Evolutionary conservation across 2,113 vertebrate species (phyloP).

Genomic region (Octodon degus): DNA sequence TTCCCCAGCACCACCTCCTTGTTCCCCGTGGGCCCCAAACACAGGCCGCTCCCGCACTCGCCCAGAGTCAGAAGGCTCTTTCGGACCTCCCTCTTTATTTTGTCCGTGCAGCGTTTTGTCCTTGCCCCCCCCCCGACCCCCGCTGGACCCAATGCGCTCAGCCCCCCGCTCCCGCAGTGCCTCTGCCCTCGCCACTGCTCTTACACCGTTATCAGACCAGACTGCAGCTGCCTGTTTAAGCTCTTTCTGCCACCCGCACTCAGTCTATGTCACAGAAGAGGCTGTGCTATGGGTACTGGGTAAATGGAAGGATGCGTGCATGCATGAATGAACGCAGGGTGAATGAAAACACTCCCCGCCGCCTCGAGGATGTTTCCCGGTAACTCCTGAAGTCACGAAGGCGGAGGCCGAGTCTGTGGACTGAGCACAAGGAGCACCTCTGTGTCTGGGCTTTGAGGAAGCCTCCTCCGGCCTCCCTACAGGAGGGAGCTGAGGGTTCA

Average conservation of each 20-base stretch:
- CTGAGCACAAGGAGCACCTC: background rate
- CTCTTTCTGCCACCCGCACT: background rate
- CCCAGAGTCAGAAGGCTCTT: background rate
- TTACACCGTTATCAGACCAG: background rate
- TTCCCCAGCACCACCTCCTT: background rate
- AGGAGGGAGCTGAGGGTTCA: background rate
- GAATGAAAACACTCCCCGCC: background rate
- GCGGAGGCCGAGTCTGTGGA: background rate
- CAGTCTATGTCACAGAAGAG: background rate
- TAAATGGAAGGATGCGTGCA: background rate
- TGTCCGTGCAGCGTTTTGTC: background rate
- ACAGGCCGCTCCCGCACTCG: background rate
- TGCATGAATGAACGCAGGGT: background rate
- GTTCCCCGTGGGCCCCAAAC: background rate
- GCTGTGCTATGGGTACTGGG: background rate
- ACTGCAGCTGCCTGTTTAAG: background rate
- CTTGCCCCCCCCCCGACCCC: background rate
- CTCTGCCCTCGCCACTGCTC: no score
- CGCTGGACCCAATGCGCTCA: background rate
- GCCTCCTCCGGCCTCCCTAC: background rate
- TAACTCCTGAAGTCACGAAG: background rate
- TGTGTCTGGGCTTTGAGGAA: background rate
- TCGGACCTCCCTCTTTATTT: background rate
- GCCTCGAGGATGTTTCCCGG: background rate
- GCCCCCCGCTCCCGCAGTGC: no score